Conservation (phyloP, 2,797 vertebrate species). For the Enteromius argenteus region DNA sequence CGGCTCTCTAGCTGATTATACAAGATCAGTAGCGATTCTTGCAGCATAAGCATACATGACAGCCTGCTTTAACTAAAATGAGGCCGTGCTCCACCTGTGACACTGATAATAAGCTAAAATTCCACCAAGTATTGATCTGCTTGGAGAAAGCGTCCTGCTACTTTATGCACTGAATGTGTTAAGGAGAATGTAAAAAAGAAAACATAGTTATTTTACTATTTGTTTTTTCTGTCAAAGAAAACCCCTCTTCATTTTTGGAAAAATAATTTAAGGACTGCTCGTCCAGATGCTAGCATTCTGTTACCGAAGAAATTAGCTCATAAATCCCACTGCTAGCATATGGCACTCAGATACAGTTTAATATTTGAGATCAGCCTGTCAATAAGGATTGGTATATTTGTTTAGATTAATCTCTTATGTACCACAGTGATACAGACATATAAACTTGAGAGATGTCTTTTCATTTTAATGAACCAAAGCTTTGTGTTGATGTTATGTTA, state of each 20-base stretch:
- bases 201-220: neutral
- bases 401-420: slow-evolving; percentile 9
- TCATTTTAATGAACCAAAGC: slow-evolving; percentile 13
- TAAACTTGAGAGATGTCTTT: neutral
- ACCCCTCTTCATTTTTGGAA: slow-evolving; percentile 46
- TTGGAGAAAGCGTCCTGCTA: slow-evolving; percentile 52
- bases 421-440: neutral
- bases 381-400: slow-evolving; percentile 34
- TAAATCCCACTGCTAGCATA: slow-evolving; percentile 55
- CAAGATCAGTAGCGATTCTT: slow-evolving; percentile 74
- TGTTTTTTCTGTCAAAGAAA: slow-evolving; percentile 19
- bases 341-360: slow-evolving; percentile 47
- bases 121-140: slow-evolving; percentile 70
- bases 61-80: slow-evolving; percentile 72
- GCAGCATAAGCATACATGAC: slow-evolving; percentile 77
- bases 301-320: slow-evolving; percentile 57
- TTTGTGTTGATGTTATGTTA: slow-evolving; percentile 54
- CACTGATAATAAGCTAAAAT: slow-evolving; percentile 64
- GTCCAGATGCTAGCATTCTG: slow-evolving; percentile 61
- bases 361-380: slow-evolving; percentile 46
- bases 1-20: slow-evolving; percentile 74
- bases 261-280: slow-evolving; percentile 65
- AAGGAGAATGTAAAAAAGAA: slow-evolving; percentile 40
- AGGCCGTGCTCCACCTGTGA: slow-evolving; percentile 70
- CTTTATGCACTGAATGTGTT: slow-evolving; percentile 62